Percentiles rank a stretch among this genome's conserved stretches.
Evolutionary conservation across 2,113 vertebrate genomes (phyloP).

Genomic region (Genyomyrus donnyi): DNA sequence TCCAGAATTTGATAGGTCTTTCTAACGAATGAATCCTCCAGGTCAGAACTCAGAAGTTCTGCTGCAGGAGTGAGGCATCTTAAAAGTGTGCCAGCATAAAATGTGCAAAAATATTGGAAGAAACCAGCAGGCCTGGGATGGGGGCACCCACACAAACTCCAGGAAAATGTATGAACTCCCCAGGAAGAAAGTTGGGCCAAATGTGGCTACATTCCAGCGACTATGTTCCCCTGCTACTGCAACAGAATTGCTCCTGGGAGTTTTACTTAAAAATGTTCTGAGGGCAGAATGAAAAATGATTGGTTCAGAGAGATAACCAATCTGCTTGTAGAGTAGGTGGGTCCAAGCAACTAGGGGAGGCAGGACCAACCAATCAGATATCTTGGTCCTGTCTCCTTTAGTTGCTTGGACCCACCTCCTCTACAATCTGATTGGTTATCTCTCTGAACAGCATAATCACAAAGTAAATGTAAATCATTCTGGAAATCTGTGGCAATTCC

Average conservation of each 20-base stretch:
- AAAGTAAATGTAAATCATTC: neutral
- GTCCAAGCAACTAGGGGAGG: too few species aligned
- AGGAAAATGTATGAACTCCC: neutral
- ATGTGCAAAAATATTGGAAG: neutral
- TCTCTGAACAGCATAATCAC: neutral
- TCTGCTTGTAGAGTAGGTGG: too few species aligned
- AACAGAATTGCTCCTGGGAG: neutral
- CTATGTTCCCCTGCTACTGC: neutral
- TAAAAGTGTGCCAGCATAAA: neutral
- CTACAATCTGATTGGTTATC: too few species aligned
- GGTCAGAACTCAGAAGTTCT: neutral
- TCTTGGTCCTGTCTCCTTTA: too few species aligned
- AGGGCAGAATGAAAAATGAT: too few species aligned
- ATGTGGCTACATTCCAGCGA: neutral
- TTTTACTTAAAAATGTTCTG: too few species aligned
- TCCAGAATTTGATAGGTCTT: neutral
- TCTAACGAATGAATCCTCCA: neutral
- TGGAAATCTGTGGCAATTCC: neutral
- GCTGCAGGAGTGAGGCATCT: neutral
- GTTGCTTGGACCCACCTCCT: too few species aligned
- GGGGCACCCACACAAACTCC: neutral
- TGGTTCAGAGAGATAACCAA: too few species aligned
- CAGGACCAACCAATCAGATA: too few species aligned
- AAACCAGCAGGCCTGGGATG: neutral
- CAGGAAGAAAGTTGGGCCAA: neutral